Evolutionary conservation across 1,140 invertebrate genomes (phyloP), one percentile per base, ranked within the genome.

Genomic region (Planococcus citri): DNA sequence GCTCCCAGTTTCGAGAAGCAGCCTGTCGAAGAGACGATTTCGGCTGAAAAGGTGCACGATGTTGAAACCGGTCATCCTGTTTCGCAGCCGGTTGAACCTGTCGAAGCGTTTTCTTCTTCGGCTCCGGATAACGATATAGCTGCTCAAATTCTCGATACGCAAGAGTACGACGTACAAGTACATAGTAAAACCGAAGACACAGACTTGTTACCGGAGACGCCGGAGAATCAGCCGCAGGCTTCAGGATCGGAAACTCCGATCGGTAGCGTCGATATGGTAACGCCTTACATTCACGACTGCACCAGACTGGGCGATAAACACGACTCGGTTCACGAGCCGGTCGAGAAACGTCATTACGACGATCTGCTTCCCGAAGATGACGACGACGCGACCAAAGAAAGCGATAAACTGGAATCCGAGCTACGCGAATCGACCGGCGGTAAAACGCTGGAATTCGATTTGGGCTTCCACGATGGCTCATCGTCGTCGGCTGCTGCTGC

Each of bases 381-480:
- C 29, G 51, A 58, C 51, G 51, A 20, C 4, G 10, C 60, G 20
- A 64, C 60, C 25, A 22, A 17, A 20, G 60, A 64, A 17, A 64
- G 60, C 25, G 60, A 64, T 64, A 64, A 64, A 64, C 22, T 64
- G 60, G 60, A 64, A 25, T 24, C 12, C 1, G 60, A 64, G 17
- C 17, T 64, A 64, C 60, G 60, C 25, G 60, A 64, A 64, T 64
- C 60, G 41, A 51, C 10, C 41, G n/a, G n/a, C 41, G n/a, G n/a
- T 20, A 51, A 51, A 51, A 20, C 12, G n/a, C 12, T 51, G 41
- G 41, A 51, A 51, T 51, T 51, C 41, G 41, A 51, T 51, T 51
- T 51, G n/a, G 41, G 41, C 2, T 20, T n/a, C n/a, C n/a, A n/a
- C n/a, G n/a, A n/a, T n/a, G n/a, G n/a, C n/a, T n/a, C n/a, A n/a